Base-by-base conservation (phyloP, 30 jellyfish, hydroid and myxozoan genomes). In the Rhopilema esculentum region DNA sequence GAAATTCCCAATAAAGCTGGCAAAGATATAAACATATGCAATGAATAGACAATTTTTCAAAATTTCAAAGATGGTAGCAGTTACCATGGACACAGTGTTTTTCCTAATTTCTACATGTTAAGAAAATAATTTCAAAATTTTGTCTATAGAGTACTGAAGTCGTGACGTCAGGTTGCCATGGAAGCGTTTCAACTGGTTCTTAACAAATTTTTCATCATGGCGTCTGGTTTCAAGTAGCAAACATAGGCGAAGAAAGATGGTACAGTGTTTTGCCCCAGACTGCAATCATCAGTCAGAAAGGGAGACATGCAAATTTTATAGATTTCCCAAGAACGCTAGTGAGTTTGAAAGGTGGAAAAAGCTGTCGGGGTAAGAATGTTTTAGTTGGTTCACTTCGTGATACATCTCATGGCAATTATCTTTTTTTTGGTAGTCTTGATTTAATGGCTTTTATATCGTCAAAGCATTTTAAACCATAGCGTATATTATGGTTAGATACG, bases 201-300 rank as follows among this genome's bases (percentile, higher is more conserved):
- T n/a, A n/a, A n/a, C n/a, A n/a, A n/a, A n/a, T n/a, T n/a, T n/a
- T n/a, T n/a, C n/a, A n/a, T n/a, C n/a, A n/a, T 52, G 67, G 20
- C 67, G 67, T 52, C 16, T 52, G 67, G 16, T 52, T 52, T 52
- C 67, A 52, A 15, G n/a, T n/a, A n/a, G n/a, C n/a, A 40, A 40
- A 40, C 57, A 40, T 40, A 40, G 57, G 57, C 57, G 57, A 40
- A 40, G 57, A 40, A 63, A 63, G 21, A 63, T 24, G 73, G 73
- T 24, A 19, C 73, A 63, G 30, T 63, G 69, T 69, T 69, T 29
- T 69, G 62, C 51, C 53, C 66, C 29, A 16, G 63, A 8, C 25
- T 28, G 83, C 53, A 72, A 40, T 72, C 29, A 40, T 72, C 66
- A 72, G 22, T 72, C 66, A 28, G 83, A 66, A 66, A 29, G 48